These are phyloP conservation scores for Ostrea edulis DNA, from an alignment of 1,140 invertebrate genomes.

Conservation along the genomic window DNA sequence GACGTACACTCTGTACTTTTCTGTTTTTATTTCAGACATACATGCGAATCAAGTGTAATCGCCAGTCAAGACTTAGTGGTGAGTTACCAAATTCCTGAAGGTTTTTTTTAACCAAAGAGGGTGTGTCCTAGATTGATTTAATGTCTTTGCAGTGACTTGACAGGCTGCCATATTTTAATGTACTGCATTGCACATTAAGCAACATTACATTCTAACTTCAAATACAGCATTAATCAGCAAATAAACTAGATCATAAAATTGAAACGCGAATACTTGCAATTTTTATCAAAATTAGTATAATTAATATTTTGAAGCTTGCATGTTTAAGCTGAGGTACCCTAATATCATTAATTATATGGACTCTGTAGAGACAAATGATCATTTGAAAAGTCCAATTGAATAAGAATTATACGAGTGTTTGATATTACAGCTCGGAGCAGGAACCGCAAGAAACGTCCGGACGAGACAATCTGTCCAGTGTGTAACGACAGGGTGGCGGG, in stretches of 20 bases:
- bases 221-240: no score
- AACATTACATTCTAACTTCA: no score
- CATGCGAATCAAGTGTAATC: slow-evolving; percentile 89
- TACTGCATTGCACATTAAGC: neutral
- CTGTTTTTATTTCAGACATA: slow-evolving; percentile 83
- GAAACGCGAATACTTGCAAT: no score
- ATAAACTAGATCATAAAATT: no score
- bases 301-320: no score
- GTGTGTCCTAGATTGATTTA: neutral
- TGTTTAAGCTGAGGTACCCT: no score
- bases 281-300: no score
- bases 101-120: neutral
- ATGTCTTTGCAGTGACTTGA: neutral
- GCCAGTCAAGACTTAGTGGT: slow-evolving; percentile 85
- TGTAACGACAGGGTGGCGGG: slow-evolving; percentile 85
- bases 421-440: slow-evolving; percentile 69
- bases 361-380: no score
- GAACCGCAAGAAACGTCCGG: slow-evolving; percentile 79
- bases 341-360: no score
- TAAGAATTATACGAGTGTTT: no score
- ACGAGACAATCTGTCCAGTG: slow-evolving; percentile 85
- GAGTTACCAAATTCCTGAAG: slow-evolving; percentile 60
- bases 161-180: neutral
- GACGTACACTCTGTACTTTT: slow-evolving; percentile 49
- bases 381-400: no score